Evolutionary conservation across 37 sponge, comb jelly and placozoan species (phyloP), one percentile per base, ranked within the genome.

Genomic region (Chondrilla cf. caribensis): DNA sequence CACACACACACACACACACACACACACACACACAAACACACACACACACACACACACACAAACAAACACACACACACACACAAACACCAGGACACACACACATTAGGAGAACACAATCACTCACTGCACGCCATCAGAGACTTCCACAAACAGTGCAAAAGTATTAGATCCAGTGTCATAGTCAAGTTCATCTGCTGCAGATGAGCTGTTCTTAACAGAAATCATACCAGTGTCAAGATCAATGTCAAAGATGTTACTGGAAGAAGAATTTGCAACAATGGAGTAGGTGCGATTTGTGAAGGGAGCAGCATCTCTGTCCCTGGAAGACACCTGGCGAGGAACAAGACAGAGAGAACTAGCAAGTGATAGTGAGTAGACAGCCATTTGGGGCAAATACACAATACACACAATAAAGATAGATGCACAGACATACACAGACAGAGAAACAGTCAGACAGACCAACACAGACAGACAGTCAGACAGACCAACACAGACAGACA

Each of bases 51-150:
- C n/a, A n/a, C n/a, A n/a, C n/a, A n/a, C n/a, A n/a, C n/a, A n/a
- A n/a, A n/a, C n/a, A n/a, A n/a, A n/a, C n/a, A n/a, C n/a, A n/a
- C n/a, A n/a, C n/a, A n/a, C n/a, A n/a, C n/a, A n/a, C n/a, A n/a
- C n/a, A n/a, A n/a, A n/a, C n/a, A n/a, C n/a, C n/a, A n/a, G n/a
- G n/a, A n/a, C n/a, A n/a, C n/a, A n/a, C n/a, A n/a, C n/a, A n/a
- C n/a, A n/a, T n/a, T n/a, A n/a, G n/a, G n/a, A n/a, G n/a, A n/a
- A n/a, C n/a, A 19, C 25, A 62, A 28, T 25, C 44, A 73, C 76
- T 73, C 76, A 73, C 76, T 42, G 41, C n/a, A 73, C 76, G 11
- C 76, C 76, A 73, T 73, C 76, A 42, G 44, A 40, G 44, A 42
- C 76, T 39, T 73, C 76, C 21, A 73, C 25, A 39, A 3, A 4